phyloP scores from a whole-genome alignment of 2,113 vertebrate species.

The Forbesichthys papilliferus region DNA sequence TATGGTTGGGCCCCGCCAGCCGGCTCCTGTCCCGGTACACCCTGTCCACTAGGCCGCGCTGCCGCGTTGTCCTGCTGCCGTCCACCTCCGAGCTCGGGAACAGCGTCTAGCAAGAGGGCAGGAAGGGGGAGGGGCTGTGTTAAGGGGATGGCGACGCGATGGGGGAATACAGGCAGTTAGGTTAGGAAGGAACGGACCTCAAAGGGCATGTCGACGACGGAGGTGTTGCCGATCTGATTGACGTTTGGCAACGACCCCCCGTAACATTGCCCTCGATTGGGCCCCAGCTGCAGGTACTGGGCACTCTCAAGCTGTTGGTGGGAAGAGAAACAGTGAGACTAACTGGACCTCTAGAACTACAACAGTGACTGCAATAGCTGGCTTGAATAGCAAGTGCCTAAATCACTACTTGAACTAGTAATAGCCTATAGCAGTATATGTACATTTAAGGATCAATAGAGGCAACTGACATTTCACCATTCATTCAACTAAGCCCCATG shows the following conservation, averaged over 20 bases:
- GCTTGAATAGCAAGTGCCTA: neutral
- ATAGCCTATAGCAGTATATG: too few species aligned
- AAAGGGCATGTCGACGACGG: constrained; percentile 83
- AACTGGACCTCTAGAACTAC: too few species aligned
- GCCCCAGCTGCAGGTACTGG: constrained; percentile 92
- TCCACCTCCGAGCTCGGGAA: constrained; percentile 87
- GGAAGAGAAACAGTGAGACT: too few species aligned
- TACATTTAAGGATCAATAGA: too few species aligned
- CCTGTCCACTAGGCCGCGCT: constrained; percentile 91
- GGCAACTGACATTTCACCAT: too few species aligned
- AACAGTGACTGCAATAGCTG: neutral
- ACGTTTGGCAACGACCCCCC: constrained; percentile 94
- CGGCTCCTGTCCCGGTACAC: constrained; percentile 90
- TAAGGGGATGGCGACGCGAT: neutral
- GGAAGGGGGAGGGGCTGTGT: neutral
- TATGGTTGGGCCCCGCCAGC: constrained; percentile 84
- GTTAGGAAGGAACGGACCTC: constrained; percentile 76
- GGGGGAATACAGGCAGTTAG: neutral
- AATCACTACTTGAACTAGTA: neutral
- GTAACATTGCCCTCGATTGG: constrained; percentile 89
- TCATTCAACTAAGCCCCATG: too few species aligned
- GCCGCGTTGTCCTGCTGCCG: constrained; percentile 86
- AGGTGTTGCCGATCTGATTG: constrained; percentile 87
- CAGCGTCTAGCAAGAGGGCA: constrained; percentile 64
- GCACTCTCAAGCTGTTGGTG: constrained; percentile 84